Conservation (phyloP, 2,113 vertebrate species). For the Neolamprologus caudopunctatus region DNA sequence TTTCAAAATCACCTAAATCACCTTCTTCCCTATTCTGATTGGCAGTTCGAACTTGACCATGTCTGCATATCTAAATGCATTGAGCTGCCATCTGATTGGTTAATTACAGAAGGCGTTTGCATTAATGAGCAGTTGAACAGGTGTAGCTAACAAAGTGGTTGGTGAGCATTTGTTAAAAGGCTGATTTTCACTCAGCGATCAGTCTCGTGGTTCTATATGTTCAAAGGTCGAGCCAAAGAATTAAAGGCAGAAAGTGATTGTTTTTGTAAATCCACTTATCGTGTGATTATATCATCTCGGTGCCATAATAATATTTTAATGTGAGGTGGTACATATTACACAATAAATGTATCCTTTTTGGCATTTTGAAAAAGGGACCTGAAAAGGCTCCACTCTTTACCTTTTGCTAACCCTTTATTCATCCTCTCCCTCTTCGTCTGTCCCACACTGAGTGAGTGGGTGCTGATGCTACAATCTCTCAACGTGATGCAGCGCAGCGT, state of each 20-base stretch:
- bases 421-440: conserved; percentile 14
- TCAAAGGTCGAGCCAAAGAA: neutral
- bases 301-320: neutral
- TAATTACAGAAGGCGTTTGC: fast-evolving
- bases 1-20: neutral
- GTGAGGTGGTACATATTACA: neutral
- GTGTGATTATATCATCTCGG: neutral
- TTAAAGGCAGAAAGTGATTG: neutral
- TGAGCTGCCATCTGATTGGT: neutral
- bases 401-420: neutral
- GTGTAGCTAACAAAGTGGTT: neutral
- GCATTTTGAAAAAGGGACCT: neutral
- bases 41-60: neutral
- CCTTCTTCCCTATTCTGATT: neutral
- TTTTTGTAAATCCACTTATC: neutral
- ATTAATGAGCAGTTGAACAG: neutral
- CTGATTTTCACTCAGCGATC: neutral
- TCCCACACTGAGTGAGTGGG: conserved; percentile 51
- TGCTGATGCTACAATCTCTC: conserved; percentile 44
- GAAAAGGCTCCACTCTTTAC: neutral
- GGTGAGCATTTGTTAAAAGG: neutral
- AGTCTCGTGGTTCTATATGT: neutral
- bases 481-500: conserved; percentile 45
- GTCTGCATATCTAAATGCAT: neutral
- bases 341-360: neutral